These are phyloP conservation scores for Edolisoma coerulescens DNA, from an alignment of 2,113 vertebrate genomes.

Conservation along the genomic window DNA sequence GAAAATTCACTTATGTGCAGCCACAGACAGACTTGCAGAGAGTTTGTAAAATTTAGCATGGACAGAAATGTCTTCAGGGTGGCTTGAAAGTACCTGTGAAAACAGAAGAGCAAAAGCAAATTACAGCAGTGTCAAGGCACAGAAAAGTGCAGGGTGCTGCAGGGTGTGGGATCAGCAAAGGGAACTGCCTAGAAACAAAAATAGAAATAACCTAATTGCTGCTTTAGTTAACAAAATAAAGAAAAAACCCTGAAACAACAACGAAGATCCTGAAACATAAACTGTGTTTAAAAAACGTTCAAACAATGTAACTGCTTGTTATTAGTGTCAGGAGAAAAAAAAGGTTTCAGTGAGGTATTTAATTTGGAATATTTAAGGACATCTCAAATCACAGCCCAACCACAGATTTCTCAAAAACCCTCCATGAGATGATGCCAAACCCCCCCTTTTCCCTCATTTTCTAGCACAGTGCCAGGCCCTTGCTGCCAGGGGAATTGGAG, in stretches of 20 bases:
- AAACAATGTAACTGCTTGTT: background rate
- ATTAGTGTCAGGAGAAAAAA: background rate
- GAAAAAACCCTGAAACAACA: background rate
- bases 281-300: background rate
- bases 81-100: background rate
- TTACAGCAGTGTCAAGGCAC: background rate
- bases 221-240: background rate
- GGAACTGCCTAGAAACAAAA: background rate
- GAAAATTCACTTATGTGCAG: fast-evolving
- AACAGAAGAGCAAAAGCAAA: background rate
- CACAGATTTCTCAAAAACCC: background rate
- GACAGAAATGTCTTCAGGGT: background rate
- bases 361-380: background rate
- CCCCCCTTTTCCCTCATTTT: background rate
- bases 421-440: fast-evolving
- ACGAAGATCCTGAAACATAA: background rate
- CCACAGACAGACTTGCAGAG: background rate
- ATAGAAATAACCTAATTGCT: background rate
- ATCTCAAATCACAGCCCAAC: background rate
- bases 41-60: background rate
- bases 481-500: background rate
- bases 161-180: background rate
- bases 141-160: background rate
- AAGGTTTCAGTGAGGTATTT: background rate
- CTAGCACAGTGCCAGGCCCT: background rate